Percentiles rank a stretch among this genome's conserved stretches.
phyloP scores from a whole-genome alignment of 2,797 vertebrate genomes.

The Oreonectes daqikongensis region DNA sequence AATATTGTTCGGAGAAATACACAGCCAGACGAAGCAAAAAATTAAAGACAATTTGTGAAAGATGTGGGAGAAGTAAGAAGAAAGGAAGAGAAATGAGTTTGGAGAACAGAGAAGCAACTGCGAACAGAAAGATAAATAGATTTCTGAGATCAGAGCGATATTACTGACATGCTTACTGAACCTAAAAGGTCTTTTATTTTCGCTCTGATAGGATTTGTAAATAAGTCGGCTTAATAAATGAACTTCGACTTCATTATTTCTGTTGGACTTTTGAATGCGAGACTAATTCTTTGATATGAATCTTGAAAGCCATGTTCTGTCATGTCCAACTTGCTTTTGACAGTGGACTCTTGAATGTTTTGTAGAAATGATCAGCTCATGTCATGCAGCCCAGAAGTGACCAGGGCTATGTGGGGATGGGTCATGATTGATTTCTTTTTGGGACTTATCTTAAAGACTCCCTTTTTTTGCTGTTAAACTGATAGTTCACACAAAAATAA shows the following conservation, averaged over 20 bases:
- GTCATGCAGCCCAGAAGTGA: neutral
- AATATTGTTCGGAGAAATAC: neutral
- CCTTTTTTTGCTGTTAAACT: neutral
- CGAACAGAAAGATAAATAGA: constrained; percentile 45
- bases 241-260: constrained; percentile 39
- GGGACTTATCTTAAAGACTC: too few species aligned
- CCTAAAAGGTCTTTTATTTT: constrained; percentile 39
- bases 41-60: constrained; percentile 15
- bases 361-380: neutral
- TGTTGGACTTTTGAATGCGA: neutral
- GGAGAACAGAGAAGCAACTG: constrained; percentile 14
- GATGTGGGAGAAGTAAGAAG: constrained; percentile 42
- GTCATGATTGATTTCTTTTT: too few species aligned
- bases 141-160: constrained; percentile 38
- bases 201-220: constrained; percentile 46
- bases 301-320: neutral
- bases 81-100: constrained; percentile 15
- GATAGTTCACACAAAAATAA: too few species aligned
- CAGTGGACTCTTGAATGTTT: neutral
- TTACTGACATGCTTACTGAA: constrained; percentile 9
- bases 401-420: too few species aligned
- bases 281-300: neutral
- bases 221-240: constrained; percentile 36
- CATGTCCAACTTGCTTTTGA: neutral
- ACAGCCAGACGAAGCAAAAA: constrained; percentile 5